These are phyloP conservation scores for Chaetodon auriga DNA, from an alignment of 2,113 vertebrate species.

Conservation along the genomic window DNA sequence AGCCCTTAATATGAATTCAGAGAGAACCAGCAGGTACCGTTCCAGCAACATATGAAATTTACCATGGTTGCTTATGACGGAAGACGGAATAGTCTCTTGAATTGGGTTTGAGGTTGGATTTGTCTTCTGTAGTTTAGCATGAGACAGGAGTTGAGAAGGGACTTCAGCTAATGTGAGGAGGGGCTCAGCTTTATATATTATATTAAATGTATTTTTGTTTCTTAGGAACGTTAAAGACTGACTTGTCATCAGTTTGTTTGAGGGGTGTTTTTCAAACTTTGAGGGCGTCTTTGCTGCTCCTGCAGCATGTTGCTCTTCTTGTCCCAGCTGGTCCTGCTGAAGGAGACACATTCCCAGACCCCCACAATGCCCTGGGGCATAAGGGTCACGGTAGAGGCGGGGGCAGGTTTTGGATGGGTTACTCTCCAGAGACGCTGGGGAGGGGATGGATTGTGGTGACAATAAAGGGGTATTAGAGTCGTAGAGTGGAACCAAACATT, in stretches of 20 bases:
- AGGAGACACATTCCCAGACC: conserved; percentile 77
- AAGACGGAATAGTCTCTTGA: neutral
- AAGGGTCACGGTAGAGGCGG: conserved; percentile 48
- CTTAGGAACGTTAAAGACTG: neutral
- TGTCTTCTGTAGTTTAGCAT: neutral
- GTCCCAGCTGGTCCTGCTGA: conserved; percentile 76
- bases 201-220: neutral
- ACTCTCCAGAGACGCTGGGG: conserved; percentile 45
- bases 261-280: conserved; percentile 3
- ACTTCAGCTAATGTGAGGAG: neutral
- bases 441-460: conserved; percentile 26
- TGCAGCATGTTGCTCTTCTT: conserved; percentile 40
- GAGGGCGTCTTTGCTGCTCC: conserved; percentile 39
- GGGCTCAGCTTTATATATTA: neutral
- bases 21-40: neutral
- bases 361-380: conserved; percentile 65
- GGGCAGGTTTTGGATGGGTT: conserved; percentile 14
- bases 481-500: conserved; percentile 20
- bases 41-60: neutral
- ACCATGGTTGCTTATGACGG: neutral
- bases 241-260: neutral
- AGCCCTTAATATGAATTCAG: neutral
- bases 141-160: neutral
- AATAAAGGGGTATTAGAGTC: neutral
- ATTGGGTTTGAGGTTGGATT: neutral